phyloP scores from a whole-genome alignment of 2,113 vertebrate species.

The Chaetodon auriga region DNA sequence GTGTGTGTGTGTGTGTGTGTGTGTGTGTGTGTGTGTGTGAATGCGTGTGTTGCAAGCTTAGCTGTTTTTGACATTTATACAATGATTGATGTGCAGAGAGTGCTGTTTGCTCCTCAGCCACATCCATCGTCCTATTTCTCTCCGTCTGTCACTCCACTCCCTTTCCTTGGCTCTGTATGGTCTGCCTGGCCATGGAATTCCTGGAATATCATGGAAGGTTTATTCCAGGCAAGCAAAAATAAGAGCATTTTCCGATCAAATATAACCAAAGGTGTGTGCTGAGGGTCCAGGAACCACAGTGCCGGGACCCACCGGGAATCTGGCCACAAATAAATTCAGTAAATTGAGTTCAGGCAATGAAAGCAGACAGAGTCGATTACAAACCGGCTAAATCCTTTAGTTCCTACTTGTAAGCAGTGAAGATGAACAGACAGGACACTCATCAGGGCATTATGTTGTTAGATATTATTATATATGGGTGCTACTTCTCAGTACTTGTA shows the following conservation, averaged over 20 bases:
- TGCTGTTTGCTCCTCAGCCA: constrained; percentile 18
- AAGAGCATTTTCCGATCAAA: neutral
- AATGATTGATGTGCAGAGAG: constrained; percentile 50
- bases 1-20: neutral
- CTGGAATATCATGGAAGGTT: neutral
- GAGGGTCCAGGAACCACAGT: no score
- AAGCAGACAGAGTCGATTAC: neutral
- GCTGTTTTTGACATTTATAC: constrained; percentile 62
- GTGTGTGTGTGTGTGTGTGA: neutral
- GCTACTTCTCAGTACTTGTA: neutral
- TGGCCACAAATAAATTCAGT: neutral
- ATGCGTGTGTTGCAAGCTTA: constrained; percentile 35
- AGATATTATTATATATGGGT: neutral
- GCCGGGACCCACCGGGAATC: no score
- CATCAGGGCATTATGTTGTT: neutral
- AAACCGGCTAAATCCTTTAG: no score
- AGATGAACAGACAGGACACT: no score
- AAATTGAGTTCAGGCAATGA: neutral
- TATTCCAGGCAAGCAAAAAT: neutral
- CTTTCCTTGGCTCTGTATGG: neutral
- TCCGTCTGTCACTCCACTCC: neutral
- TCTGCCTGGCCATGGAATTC: neutral
- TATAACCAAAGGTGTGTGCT: neutral
- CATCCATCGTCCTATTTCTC: constrained; percentile 12
- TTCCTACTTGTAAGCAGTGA: no score